Percentiles rank a stretch among this genome's conserved stretches.
Evolutionary conservation across 1,140 invertebrate genomes (phyloP).

Genomic region (Meloidogyne hapla): DNA sequence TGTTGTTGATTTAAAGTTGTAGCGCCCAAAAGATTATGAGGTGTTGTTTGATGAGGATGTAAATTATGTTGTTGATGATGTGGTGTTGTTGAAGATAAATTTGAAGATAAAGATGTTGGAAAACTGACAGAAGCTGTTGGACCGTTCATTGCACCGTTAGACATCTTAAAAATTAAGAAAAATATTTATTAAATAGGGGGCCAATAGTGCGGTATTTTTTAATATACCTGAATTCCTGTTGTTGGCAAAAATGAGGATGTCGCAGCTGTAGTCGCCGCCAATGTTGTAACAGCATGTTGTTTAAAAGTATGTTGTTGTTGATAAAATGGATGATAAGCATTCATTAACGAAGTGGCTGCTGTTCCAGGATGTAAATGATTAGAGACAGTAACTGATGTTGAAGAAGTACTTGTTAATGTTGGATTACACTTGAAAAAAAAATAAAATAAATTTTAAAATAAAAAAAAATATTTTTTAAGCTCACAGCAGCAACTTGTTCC

Average conservation of each 20-base stretch:
- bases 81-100: background rate
- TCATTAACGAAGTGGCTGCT: background rate
- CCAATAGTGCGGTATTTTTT: background rate
- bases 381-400: background rate
- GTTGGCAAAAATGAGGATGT: background rate
- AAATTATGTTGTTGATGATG: background rate
- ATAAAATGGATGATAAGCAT: slow-evolving; percentile 17
- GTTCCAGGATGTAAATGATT: slow-evolving; percentile 26
- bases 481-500: slow-evolving; percentile 14
- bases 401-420: background rate
- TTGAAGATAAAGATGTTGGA: slow-evolving; percentile 1
- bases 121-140: slow-evolving; percentile 15
- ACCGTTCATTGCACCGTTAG: slow-evolving; percentile 21
- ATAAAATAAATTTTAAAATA: background rate
- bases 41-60: slow-evolving; percentile 9
- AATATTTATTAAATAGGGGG: no score
- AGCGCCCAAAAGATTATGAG: background rate
- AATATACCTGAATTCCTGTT: background rate
- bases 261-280: background rate
- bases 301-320: slow-evolving; percentile 13
- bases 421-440: background rate
- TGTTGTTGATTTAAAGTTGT: slow-evolving; percentile 12
- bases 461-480: background rate
- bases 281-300: background rate
- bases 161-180: slow-evolving; percentile 10